Conservation (phyloP, 2,797 vertebrate genomes). For the Arnoldichthys spilopterus region DNA sequence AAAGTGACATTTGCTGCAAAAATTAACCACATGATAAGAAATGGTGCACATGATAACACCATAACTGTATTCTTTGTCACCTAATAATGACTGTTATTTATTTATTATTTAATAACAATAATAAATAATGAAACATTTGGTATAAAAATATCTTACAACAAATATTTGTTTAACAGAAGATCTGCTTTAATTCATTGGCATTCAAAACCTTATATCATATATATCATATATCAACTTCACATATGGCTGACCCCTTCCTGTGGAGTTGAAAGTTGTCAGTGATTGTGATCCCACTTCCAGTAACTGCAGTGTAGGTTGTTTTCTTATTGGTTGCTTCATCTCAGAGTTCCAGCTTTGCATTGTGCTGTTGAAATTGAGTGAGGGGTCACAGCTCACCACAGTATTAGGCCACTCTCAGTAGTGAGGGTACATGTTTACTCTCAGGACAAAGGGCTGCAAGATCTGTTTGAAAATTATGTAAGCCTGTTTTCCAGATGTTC, state of each 20-base stretch:
- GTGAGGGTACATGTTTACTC: slow-evolving; percentile 46
- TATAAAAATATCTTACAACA: background rate
- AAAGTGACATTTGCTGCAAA: background rate
- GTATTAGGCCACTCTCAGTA: slow-evolving; percentile 40
- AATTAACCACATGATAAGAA: background rate
- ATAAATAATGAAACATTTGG: background rate
- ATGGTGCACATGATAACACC: background rate
- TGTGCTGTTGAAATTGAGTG: slow-evolving; percentile 51
- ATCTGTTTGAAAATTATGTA: slow-evolving; percentile 36
- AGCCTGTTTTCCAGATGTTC: slow-evolving; percentile 17
- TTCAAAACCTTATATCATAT: too few species aligned
- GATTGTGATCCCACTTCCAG: slow-evolving; percentile 39
- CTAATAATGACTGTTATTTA: background rate
- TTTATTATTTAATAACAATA: too few species aligned
- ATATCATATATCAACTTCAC: background rate
- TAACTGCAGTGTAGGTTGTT: slow-evolving; percentile 31
- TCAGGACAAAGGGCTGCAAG: slow-evolving; percentile 37
- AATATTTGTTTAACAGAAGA: background rate
- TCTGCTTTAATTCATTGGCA: background rate
- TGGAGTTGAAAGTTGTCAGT: slow-evolving; percentile 20
- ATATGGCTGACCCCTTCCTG: background rate
- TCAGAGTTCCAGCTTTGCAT: slow-evolving; percentile 20
- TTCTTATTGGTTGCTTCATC: slow-evolving; percentile 42
- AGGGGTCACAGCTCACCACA: slow-evolving; percentile 48
- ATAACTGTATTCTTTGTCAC: background rate